These are phyloP conservation scores for Parotocinclus haroldoi DNA, from an alignment of 2,797 vertebrate species.

Conservation along the genomic window DNA sequence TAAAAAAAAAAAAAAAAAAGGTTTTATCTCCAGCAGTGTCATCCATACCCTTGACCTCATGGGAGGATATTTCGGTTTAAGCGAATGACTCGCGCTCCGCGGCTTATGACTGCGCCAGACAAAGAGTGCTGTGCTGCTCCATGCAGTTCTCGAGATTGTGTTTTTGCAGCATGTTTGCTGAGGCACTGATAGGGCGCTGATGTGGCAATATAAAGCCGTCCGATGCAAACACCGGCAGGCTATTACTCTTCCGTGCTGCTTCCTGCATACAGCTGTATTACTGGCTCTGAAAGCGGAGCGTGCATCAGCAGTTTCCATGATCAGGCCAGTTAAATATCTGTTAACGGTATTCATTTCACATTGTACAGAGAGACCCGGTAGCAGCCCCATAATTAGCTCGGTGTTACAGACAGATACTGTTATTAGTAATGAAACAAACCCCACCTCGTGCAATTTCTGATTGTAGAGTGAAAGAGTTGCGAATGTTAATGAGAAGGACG, in stretches of 20 bases:
- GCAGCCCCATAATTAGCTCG: constrained; percentile 14
- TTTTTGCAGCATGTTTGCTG: constrained; percentile 27
- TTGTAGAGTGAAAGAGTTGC: no score
- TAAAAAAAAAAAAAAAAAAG: no score
- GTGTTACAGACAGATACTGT: constrained; percentile 7
- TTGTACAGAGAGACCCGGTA: background rate
- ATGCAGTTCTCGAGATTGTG: constrained; percentile 14
- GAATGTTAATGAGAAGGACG: background rate
- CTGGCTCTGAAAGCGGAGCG: background rate
- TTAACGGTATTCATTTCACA: background rate
- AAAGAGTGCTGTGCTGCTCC: background rate
- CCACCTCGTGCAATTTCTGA: background rate
- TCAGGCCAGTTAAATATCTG: constrained; percentile 12
- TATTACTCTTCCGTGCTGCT: constrained; percentile 12
- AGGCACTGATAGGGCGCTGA: constrained; percentile 26
- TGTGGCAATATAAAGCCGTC: constrained; percentile 30
- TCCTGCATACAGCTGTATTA: constrained; percentile 11
- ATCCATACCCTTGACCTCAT: background rate
- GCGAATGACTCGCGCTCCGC: background rate
- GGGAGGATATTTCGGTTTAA: background rate
- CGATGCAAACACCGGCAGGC: constrained; percentile 18
- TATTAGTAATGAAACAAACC: background rate
- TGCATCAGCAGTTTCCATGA: background rate
- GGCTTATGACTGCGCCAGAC: background rate
- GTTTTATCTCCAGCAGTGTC: no score